Percentiles rank a stretch among this genome's conserved stretches.
phyloP scores from a whole-genome alignment of 2,888 invertebrate species.

The Entomobrya proxima region DNA sequence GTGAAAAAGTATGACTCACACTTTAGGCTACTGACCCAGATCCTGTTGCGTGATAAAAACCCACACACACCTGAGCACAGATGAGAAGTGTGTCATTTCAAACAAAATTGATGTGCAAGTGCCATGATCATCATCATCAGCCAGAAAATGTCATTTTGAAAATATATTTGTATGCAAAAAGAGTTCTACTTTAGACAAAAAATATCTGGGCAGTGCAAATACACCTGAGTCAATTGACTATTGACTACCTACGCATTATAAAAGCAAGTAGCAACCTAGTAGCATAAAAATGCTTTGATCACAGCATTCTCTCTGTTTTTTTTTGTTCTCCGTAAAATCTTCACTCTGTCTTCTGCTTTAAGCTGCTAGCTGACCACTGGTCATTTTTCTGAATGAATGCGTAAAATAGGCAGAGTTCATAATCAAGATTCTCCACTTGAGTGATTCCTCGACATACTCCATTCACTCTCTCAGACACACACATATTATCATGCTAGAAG shows the following conservation, averaged over 20 bases:
- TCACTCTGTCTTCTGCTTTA: too few relatives aligned
- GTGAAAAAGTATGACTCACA: not conserved
- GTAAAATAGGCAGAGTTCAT: not conserved
- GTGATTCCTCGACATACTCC: not conserved
- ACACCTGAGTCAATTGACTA: too few relatives aligned
- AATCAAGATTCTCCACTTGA: not conserved
- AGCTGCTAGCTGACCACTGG: not conserved
- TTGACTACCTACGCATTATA: too few relatives aligned
- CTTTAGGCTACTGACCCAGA: slow-evolving; percentile 13
- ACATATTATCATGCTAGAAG: not conserved
- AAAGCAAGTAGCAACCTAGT: too few relatives aligned
- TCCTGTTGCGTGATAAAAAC: slow-evolving; percentile 14
- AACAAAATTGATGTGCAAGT: not conserved
- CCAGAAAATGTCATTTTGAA: too few relatives aligned
- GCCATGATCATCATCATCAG: too few relatives aligned
- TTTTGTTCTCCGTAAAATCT: too few relatives aligned
- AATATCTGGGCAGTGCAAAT: too few relatives aligned
- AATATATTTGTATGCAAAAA: too few relatives aligned
- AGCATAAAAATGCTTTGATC: too few relatives aligned
- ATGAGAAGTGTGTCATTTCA: not conserved
- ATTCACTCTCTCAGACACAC: not conserved
- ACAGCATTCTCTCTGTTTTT: too few relatives aligned
- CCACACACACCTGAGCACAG: not conserved
- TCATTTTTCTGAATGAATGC: not conserved
- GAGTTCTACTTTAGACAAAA: too few relatives aligned